phyloP scores from a whole-genome alignment of 1,140 invertebrate species.

The Drosophila pseudoobscura region DNA sequence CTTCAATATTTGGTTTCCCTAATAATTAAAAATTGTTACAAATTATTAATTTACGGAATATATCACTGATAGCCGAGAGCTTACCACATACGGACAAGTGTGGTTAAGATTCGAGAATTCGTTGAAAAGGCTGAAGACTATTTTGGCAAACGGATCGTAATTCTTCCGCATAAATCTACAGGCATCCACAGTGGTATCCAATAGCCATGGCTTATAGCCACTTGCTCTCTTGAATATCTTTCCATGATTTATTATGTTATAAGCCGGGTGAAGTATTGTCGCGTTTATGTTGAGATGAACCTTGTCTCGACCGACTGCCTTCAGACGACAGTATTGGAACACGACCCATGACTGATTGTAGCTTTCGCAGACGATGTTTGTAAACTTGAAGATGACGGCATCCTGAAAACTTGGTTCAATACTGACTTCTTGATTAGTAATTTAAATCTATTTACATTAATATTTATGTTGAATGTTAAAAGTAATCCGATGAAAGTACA shows the following conservation, averaged over 20 bases:
- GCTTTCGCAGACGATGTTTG: constrained; percentile 15
- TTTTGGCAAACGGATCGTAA: too few relatives aligned
- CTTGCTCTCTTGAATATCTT: constrained; percentile 22
- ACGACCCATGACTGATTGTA: constrained; percentile 25
- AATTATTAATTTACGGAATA: too few relatives aligned
- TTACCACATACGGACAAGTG: too few relatives aligned
- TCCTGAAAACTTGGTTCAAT: neutral
- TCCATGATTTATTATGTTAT: neutral
- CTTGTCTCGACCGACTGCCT: constrained; percentile 12
- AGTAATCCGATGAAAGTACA: constrained; percentile 22
- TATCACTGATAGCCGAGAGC: too few relatives aligned
- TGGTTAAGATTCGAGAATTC: too few relatives aligned
- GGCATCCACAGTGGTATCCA: too few relatives aligned
- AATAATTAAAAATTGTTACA: too few relatives aligned
- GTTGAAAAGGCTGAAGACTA: too few relatives aligned
- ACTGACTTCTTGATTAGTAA: too few relatives aligned
- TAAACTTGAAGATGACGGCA: constrained; percentile 28
- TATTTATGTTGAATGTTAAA: constrained; percentile 1
- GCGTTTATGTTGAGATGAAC: constrained; percentile 8
- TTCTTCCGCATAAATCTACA: too few relatives aligned
- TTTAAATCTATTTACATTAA: too few relatives aligned
- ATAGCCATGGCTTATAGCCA: constrained; percentile 27
- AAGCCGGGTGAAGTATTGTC: constrained; percentile 9
- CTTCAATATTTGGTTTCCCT: too few relatives aligned
- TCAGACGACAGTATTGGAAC: constrained; percentile 19